Conservation (phyloP, 2,797 vertebrate genomes). For the Microtus californicus region DNA sequence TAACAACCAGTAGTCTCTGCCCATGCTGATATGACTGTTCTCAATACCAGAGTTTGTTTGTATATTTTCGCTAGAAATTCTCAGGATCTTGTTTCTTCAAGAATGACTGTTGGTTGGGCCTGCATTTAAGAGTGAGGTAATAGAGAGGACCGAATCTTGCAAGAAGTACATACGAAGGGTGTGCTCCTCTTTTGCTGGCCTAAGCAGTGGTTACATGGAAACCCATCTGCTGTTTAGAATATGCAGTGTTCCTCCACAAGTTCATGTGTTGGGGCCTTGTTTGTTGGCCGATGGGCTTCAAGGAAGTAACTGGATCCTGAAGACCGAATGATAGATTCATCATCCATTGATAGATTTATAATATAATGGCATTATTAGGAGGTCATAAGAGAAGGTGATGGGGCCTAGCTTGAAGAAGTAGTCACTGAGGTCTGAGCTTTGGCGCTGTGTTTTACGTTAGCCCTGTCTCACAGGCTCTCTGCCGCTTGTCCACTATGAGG, state of each 20-base stretch:
- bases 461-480: not conserved
- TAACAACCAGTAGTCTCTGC: not conserved
- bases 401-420: not conserved
- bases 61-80: not conserved
- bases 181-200: conserved; percentile 7
- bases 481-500: not conserved
- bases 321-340: not conserved
- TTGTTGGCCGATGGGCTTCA: not conserved
- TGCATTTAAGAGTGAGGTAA: not conserved
- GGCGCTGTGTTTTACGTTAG: too few relatives aligned
- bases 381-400: not conserved
- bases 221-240: not conserved
- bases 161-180: not conserved
- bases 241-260: not conserved
- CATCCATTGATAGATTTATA: not conserved
- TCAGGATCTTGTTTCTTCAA: not conserved
- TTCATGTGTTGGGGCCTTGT: not conserved
- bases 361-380: not conserved
- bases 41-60: not conserved
- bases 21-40: conserved; percentile 7
- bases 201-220: not conserved
- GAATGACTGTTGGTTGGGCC: not conserved
- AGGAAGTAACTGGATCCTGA: not conserved
- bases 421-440: not conserved
- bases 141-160: not conserved